A percentile compares a stretch with the other conserved stretches of the same genome.
Conservation (phyloP, 53 echinoderm and acorn worm species). For the Holothuria leucospilota region DNA sequence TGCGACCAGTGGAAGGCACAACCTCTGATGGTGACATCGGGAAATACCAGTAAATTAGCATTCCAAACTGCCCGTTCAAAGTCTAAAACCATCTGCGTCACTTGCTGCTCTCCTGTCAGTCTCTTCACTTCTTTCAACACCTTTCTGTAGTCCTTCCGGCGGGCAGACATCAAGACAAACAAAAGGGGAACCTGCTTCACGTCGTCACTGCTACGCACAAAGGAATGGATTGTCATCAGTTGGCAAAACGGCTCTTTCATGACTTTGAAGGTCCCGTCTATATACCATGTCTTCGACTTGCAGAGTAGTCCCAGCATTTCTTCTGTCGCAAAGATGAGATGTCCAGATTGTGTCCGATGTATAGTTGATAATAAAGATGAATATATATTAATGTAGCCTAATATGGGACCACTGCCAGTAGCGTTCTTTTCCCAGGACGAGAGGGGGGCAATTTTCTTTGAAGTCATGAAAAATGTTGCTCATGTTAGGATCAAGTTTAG, state of each 20-base stretch:
- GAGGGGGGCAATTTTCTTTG: too few relatives aligned
- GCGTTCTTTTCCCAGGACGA: too few relatives aligned
- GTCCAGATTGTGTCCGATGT: too few relatives aligned
- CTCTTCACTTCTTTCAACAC: constrained; percentile 27
- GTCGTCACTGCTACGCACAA: constrained; percentile 56
- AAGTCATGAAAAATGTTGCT: too few relatives aligned
- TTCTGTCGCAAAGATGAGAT: constrained; percentile 49
- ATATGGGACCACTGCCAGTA: too few relatives aligned
- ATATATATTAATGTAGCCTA: too few relatives aligned
- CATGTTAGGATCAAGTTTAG: too few relatives aligned
- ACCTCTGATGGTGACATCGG: constrained; percentile 29
- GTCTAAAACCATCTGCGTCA: constrained; percentile 52
- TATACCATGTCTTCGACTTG: constrained; percentile 66
- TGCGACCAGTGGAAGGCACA: constrained; percentile 54
- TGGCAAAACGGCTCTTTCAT: constrained; percentile 68
- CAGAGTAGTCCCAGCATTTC: constrained; percentile 51
- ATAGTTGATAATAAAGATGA: too few relatives aligned
- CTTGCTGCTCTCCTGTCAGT: neutral
- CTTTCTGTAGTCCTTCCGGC: constrained; percentile 60
- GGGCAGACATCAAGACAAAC: constrained; percentile 68
- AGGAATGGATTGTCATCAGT: constrained; percentile 64
- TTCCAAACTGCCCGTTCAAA: constrained; percentile 60
- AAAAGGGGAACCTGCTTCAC: too few relatives aligned
- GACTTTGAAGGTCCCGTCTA: constrained; percentile 71
- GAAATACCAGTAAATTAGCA: constrained; percentile 13